Conservation (phyloP, 2,797 vertebrate genomes). For the Sylvilagus floridanus region DNA sequence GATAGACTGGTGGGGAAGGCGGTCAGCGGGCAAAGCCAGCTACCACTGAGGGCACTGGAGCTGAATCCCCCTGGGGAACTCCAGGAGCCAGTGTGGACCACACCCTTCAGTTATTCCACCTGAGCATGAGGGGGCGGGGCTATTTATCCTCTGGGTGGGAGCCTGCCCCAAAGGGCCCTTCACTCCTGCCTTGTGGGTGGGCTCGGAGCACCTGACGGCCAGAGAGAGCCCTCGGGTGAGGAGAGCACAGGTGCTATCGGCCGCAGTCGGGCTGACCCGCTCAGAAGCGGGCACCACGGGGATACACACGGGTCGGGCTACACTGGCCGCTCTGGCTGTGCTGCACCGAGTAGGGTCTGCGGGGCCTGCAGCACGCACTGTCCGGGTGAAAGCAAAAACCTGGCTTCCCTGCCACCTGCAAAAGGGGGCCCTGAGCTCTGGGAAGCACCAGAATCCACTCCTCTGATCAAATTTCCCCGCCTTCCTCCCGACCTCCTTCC, state of each 20-base stretch:
- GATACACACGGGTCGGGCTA: neutral
- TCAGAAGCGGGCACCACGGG: neutral
- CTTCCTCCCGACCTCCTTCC: neutral
- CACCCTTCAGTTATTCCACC: neutral
- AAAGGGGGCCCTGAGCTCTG: neutral
- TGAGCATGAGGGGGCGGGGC: neutral
- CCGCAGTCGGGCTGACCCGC: neutral
- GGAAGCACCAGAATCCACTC: neutral
- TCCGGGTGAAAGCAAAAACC: neutral
- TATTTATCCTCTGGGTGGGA: neutral
- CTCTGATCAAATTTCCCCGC: neutral
- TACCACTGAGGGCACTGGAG: neutral
- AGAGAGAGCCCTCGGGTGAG: neutral
- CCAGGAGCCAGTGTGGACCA: neutral
- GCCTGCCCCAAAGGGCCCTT: neutral
- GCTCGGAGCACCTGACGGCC: neutral
- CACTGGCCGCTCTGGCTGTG: rapidly evolving
- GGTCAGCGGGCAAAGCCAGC: neutral
- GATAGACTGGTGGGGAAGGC: neutral
- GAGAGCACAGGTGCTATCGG: no score
- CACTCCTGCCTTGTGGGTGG: neutral
- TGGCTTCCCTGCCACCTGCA: neutral
- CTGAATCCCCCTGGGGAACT: neutral
- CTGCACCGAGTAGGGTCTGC: neutral
- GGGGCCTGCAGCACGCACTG: neutral